A percentile compares a stretch with the other conserved stretches of the same genome.
Conservation (phyloP, 2,888 invertebrate genomes). For the Sisyra nigra region DNA sequence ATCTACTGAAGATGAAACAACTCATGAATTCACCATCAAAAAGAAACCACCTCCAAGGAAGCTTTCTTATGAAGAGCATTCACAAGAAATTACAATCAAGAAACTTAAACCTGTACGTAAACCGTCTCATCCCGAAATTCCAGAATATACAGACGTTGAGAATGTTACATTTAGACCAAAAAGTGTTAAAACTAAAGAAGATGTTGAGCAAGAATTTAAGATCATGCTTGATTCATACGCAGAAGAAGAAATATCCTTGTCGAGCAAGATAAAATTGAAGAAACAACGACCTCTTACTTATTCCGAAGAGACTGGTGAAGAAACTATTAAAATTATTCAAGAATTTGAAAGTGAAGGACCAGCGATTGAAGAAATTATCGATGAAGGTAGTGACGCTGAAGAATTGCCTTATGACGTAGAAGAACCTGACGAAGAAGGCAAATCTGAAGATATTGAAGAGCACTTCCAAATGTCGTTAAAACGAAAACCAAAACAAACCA, state of each 20-base stretch:
- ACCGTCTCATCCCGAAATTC: slow-evolving; percentile 42
- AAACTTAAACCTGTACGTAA: slow-evolving; percentile 52
- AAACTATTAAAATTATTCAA: slow-evolving; percentile 50
- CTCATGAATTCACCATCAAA: slow-evolving; percentile 35
- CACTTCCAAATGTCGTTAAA: slow-evolving; percentile 30
- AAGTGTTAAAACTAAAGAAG: slow-evolving; percentile 62
- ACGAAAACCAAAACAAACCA: slow-evolving; percentile 25
- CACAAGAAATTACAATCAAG: slow-evolving; percentile 55
- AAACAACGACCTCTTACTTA: slow-evolving; percentile 57
- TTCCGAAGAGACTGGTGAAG: slow-evolving; percentile 61
- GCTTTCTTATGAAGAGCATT: slow-evolving; percentile 36
- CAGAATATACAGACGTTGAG: slow-evolving; percentile 59
- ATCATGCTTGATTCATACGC: slow-evolving; percentile 73
- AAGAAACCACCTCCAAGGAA: slow-evolving; percentile 32
- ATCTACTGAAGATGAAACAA: slow-evolving; percentile 17
- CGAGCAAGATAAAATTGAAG: slow-evolving; percentile 65
- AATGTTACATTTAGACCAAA: slow-evolving; percentile 67
- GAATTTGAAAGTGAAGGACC: slow-evolving; percentile 46
- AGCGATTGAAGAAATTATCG: slow-evolving; percentile 43
- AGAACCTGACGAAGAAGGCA: slow-evolving; percentile 32
- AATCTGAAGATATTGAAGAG: slow-evolving; percentile 40
- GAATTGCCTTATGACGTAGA: slow-evolving; percentile 35
- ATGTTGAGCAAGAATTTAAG: slow-evolving; percentile 80
- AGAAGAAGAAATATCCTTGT: slow-evolving; percentile 77
- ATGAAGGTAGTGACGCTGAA: slow-evolving; percentile 40